A percentile compares a stretch with the other conserved stretches of the same genome.
Evolutionary conservation across 2,113 vertebrate species (phyloP).

Genomic region (Rutilus rutilus): DNA sequence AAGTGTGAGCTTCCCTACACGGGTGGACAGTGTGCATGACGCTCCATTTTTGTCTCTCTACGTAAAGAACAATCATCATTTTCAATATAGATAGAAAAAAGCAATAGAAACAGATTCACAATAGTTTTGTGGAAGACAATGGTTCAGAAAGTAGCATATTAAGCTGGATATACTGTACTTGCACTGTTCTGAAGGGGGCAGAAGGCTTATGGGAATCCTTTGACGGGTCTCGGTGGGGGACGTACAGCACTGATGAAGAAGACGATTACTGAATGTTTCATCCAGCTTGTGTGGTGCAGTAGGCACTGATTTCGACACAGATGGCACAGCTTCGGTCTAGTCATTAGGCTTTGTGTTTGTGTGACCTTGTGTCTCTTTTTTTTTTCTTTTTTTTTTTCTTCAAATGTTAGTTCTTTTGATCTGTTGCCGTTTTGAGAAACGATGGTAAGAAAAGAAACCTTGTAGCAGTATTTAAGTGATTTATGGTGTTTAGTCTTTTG

Average conservation of each 20-base stretch:
- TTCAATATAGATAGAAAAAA: constrained; percentile 9
- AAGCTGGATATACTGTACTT: not conserved
- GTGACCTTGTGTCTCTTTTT: not conserved
- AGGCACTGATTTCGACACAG: constrained; percentile 24
- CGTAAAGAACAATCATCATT: not conserved
- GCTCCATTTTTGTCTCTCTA: constrained; percentile 1
- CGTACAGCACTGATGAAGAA: not conserved
- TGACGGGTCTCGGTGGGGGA: not conserved
- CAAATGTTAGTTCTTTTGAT: constrained; percentile 40
- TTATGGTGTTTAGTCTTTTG: constrained; percentile 37
- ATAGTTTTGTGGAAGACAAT: not conserved
- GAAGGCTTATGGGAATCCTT: not conserved
- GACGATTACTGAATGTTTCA: not conserved
- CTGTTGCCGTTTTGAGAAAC: constrained; percentile 4
- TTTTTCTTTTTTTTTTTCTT: constrained; percentile 5
- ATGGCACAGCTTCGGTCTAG: constrained; percentile 30
- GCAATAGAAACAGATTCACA: constrained; percentile 34
- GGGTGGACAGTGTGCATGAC: constrained; percentile 18
- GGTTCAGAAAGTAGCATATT: not conserved
- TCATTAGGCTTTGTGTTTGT: constrained; percentile 23
- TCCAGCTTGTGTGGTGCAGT: constrained; percentile 22
- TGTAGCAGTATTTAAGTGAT: constrained; percentile 50
- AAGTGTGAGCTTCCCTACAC: too few relatives aligned
- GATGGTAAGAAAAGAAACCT: constrained; percentile 3
- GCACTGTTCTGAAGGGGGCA: constrained; percentile 8